These are phyloP conservation scores for Actias luna DNA, from an alignment of 2,888 invertebrate genomes.

Conservation along the genomic window DNA sequence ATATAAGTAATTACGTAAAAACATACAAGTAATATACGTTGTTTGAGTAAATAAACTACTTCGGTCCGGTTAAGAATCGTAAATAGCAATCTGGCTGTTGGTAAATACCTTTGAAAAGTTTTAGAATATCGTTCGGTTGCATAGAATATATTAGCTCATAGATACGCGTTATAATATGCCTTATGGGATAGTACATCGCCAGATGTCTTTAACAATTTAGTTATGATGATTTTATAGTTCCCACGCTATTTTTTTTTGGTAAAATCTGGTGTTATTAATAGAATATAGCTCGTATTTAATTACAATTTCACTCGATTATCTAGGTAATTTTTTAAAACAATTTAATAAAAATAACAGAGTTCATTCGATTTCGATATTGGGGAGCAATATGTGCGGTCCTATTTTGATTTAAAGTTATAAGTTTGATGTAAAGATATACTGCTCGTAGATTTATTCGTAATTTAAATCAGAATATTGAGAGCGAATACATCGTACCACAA, in stretches of 20 bases:
- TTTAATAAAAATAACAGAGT: background rate
- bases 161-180: background rate
- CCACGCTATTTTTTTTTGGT: no score
- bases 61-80: background rate
- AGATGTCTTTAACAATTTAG: background rate
- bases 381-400: background rate
- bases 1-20: conserved; percentile 1
- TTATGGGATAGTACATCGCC: background rate
- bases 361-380: background rate
- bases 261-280: background rate
- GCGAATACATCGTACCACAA: conserved; percentile 66
- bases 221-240: no score
- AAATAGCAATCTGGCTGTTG: background rate
- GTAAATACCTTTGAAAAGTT: background rate
- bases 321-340: no score
- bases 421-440: background rate
- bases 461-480: conserved; percentile 58
- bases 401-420: background rate
- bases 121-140: background rate
- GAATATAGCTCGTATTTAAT: background rate
- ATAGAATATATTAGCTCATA: background rate
- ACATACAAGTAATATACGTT: background rate
- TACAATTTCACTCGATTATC: no score
- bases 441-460: conserved; percentile 30
- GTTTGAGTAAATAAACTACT: background rate